Evolutionary conservation across 2,888 invertebrate genomes (phyloP).

Genomic region (Ochropleura plecta): DNA sequence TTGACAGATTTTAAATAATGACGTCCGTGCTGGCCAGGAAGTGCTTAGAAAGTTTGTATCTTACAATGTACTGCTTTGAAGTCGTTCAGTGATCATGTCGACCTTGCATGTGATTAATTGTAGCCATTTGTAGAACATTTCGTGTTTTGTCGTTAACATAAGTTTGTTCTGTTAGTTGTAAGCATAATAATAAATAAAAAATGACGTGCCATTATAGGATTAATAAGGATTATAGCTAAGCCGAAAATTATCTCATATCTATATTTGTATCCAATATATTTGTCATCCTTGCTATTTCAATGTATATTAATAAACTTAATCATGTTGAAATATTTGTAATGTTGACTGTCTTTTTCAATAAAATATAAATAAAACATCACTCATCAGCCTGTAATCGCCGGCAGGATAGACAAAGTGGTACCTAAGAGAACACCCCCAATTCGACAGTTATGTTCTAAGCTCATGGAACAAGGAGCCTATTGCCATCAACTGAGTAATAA

Average conservation of each 20-base stretch:
- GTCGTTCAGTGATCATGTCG: constrained; percentile 77
- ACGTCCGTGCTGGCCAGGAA: constrained; percentile 88
- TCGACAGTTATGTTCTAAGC: too few species aligned
- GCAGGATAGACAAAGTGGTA: too few species aligned
- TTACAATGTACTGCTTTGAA: constrained; percentile 79
- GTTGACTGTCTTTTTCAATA: neutral
- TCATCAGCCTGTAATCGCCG: too few species aligned
- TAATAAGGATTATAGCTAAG: constrained; percentile 57
- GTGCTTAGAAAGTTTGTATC: constrained; percentile 85
- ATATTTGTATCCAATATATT: constrained; percentile 52
- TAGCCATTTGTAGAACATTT: constrained; percentile 68
- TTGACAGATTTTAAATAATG: constrained; percentile 90
- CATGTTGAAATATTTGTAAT: constrained; percentile 22
- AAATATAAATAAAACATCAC: too few species aligned
- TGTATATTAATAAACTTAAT: constrained; percentile 34
- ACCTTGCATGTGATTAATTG: constrained; percentile 77
- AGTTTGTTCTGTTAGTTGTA: constrained; percentile 50
- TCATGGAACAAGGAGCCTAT: too few species aligned
- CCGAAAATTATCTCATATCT: constrained; percentile 50
- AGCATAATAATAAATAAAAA: constrained; percentile 52
- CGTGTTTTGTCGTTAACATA: constrained; percentile 62
- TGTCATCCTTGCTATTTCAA: constrained; percentile 39
- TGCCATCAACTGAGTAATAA: too few species aligned
- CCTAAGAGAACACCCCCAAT: too few species aligned
- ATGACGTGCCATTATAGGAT: constrained; percentile 57